Conservation (phyloP, 2,113 vertebrate genomes). For the Elephantulus edwardii region DNA sequence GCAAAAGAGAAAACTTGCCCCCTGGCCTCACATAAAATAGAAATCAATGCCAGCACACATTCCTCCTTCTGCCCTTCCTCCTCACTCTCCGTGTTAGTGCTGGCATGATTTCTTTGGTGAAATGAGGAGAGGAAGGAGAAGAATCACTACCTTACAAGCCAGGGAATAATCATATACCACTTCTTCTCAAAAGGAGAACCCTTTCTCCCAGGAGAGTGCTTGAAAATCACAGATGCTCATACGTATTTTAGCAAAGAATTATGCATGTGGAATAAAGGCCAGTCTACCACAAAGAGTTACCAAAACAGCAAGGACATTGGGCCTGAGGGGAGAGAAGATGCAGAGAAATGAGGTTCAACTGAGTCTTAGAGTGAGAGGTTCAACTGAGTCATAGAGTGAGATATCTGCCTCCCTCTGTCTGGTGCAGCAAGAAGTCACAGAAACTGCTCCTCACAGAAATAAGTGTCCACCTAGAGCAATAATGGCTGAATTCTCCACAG, state of each 20-base stretch:
- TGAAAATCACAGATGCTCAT: neutral
- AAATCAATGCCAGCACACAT: neutral
- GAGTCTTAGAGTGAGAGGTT: neutral
- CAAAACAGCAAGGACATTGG: neutral
- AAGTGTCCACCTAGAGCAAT: slow-evolving; percentile 30
- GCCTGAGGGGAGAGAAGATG: neutral
- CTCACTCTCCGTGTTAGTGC: neutral
- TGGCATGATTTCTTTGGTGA: neutral
- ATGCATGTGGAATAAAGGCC: neutral
- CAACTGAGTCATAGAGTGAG: neutral
- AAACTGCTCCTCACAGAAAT: slow-evolving; percentile 6
- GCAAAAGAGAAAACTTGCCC: neutral
- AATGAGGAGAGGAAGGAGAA: neutral
- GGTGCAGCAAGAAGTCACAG: neutral
- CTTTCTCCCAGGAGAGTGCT: neutral
- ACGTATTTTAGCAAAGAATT: neutral
- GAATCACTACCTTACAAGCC: neutral
- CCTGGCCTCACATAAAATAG: neutral
- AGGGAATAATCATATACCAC: neutral
- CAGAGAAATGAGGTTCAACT: neutral
- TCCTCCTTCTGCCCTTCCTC: neutral
- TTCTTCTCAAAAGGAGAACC: neutral
- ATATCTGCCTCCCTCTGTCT: neutral
- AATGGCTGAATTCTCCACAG: slow-evolving; percentile 26
- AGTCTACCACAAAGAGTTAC: neutral